Percentiles rank a stretch among this genome's conserved stretches.
phyloP scores from a whole-genome alignment of 2,888 invertebrate genomes.

The Thereva nobilitata region DNA sequence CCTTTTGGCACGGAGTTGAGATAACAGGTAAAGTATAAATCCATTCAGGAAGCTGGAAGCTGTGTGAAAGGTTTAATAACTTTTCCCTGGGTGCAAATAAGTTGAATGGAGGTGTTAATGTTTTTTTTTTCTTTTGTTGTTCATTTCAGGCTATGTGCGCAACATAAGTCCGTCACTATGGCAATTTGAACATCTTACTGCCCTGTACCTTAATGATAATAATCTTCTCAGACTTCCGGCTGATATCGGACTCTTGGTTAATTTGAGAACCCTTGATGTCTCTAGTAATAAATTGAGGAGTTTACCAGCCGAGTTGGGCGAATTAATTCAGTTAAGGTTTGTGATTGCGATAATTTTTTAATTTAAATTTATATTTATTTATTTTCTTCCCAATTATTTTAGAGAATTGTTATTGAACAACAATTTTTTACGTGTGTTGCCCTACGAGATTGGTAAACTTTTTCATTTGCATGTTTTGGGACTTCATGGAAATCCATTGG shows the following conservation, averaged over 20 bases:
- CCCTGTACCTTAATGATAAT: conserved; percentile 95
- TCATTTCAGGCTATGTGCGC: conserved; percentile 81
- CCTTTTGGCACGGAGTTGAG: conserved; percentile 91
- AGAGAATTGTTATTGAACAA: conserved; percentile 93
- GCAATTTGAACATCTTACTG: conserved; percentile 89
- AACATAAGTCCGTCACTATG: conserved; percentile 92
- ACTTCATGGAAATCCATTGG: conserved; percentile 90
- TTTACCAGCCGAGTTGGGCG: conserved; percentile 94
- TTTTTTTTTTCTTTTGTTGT: conserved; percentile 40
- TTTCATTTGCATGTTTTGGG: conserved; percentile 94
- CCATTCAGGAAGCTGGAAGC: neutral
- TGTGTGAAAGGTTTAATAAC: neutral
- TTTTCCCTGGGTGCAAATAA: neutral
- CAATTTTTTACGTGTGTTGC: conserved; percentile 90
- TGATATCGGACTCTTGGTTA: conserved; percentile 83
- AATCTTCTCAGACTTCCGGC: conserved; percentile 87
- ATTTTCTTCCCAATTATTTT: conserved; percentile 51
- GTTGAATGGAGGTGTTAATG: neutral
- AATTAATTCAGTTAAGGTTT: conserved; percentile 90
- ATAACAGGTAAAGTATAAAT: conserved; percentile 67
- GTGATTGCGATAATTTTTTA: conserved; percentile 7
- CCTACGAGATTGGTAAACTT: conserved; percentile 95
- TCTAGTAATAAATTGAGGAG: conserved; percentile 93
- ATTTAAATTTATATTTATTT: neutral
- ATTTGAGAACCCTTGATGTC: conserved; percentile 87